Conservation (phyloP, 1,140 invertebrate genomes). For the Orchestia grillus region DNA sequence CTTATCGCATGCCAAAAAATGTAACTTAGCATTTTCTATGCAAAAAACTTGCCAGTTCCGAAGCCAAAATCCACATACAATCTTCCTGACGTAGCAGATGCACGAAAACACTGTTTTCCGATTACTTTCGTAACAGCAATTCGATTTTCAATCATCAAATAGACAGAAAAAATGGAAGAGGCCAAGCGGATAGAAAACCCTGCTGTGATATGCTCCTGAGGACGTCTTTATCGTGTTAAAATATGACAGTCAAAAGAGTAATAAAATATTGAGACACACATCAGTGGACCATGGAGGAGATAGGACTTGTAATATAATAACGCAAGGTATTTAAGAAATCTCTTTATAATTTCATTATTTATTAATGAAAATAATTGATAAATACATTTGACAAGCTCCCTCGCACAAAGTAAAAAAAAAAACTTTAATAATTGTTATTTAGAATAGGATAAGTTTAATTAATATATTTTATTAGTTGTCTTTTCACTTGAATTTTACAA, state of each 20-base stretch:
- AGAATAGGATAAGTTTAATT: no score
- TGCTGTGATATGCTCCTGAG: background rate
- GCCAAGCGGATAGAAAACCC: background rate
- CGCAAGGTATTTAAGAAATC: background rate
- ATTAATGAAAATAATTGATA: background rate
- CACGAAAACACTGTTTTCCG: background rate
- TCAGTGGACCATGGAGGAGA: no score
- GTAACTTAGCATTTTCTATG: no score
- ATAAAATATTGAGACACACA: background rate
- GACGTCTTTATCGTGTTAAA: background rate
- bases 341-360: background rate
- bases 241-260: background rate
- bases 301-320: background rate
- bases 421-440: no score
- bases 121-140: background rate
- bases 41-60: no score
- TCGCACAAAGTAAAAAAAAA: no score
- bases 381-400: background rate
- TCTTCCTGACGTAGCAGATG: background rate
- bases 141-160: conserved; percentile 20
- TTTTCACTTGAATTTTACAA: no score
- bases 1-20: no score
- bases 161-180: background rate
- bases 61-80: background rate
- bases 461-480: no score